phyloP scores from a whole-genome alignment of 2,113 vertebrate species.

The Meles meles region DNA sequence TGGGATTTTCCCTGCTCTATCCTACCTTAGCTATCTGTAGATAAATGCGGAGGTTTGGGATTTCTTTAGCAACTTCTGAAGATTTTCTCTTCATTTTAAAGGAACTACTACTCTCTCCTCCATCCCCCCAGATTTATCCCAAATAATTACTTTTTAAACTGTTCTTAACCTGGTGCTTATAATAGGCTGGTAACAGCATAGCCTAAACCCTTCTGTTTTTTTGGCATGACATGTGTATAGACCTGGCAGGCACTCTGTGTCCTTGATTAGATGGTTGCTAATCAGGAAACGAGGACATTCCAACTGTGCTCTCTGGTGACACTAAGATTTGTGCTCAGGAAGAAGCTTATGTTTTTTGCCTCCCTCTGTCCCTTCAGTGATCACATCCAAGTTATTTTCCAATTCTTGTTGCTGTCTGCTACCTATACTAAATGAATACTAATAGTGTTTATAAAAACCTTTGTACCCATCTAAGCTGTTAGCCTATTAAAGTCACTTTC shows the following conservation, averaged over 20 bases:
- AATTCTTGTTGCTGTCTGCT: slow-evolving; percentile 53
- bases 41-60: background rate
- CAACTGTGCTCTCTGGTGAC: slow-evolving; percentile 26
- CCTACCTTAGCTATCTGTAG: background rate
- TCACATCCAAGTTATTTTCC: slow-evolving; percentile 56
- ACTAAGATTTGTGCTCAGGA: slow-evolving; percentile 61
- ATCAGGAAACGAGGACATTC: slow-evolving; percentile 46
- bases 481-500: slow-evolving; percentile 51
- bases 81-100: slow-evolving; percentile 2
- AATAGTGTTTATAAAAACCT: slow-evolving; percentile 52
- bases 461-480: slow-evolving; percentile 37
- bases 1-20: background rate
- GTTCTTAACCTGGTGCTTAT: slow-evolving; percentile 21
- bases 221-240: slow-evolving; percentile 31
- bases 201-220: slow-evolving; percentile 29
- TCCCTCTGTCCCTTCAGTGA: slow-evolving; percentile 24
- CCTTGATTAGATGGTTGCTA: slow-evolving; percentile 42
- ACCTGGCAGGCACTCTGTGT: slow-evolving; percentile 15
- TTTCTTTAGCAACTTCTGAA: slow-evolving; percentile 9
- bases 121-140: background rate
- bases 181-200: slow-evolving; percentile 18
- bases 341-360: slow-evolving; percentile 43
- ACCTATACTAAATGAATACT: slow-evolving; percentile 60
- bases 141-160: slow-evolving; percentile 34
- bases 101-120: background rate